phyloP scores from a whole-genome alignment of 2,888 invertebrate genomes.

The Cryptocephalus primarius region DNA sequence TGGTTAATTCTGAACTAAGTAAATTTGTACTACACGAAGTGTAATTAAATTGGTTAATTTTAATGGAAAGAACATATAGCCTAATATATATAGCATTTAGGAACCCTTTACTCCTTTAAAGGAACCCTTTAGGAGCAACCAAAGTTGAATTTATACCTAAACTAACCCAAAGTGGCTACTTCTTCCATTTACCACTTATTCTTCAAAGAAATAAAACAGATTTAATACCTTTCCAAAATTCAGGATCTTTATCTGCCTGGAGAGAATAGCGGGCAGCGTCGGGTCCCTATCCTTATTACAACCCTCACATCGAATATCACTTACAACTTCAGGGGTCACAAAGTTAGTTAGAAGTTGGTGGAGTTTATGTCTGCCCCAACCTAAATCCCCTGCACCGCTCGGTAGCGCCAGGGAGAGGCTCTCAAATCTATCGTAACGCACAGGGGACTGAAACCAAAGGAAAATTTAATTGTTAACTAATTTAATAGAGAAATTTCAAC shows the following conservation, averaged over 20 bases:
- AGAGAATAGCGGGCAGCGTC: slow-evolving; percentile 38
- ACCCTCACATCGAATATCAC: slow-evolving; percentile 71
- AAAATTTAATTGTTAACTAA: not conserved
- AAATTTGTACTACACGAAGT: no score
- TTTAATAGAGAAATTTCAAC: not conserved
- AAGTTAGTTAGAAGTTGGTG: slow-evolving; percentile 70
- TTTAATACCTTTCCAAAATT: slow-evolving; percentile 59
- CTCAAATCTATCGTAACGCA: slow-evolving; percentile 88
- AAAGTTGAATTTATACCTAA: no score
- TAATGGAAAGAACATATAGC: no score
- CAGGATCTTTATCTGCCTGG: slow-evolving; percentile 57
- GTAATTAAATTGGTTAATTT: no score
- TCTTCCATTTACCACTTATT: no score
- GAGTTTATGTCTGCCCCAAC: slow-evolving; percentile 51
- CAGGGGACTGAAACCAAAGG: slow-evolving; percentile 54
- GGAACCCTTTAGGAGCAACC: no score
- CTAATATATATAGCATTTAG: no score
- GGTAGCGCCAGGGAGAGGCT: slow-evolving; percentile 75
- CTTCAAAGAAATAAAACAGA: no score
- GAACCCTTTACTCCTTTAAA: no score
- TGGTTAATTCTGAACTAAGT: no score
- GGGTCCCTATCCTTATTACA: slow-evolving; percentile 44
- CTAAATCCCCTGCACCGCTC: slow-evolving; percentile 46
- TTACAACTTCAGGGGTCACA: slow-evolving; percentile 75
- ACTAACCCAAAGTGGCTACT: no score